Conservation (phyloP, 2,113 vertebrate species). For the Tragelaphus scriptus region DNA sequence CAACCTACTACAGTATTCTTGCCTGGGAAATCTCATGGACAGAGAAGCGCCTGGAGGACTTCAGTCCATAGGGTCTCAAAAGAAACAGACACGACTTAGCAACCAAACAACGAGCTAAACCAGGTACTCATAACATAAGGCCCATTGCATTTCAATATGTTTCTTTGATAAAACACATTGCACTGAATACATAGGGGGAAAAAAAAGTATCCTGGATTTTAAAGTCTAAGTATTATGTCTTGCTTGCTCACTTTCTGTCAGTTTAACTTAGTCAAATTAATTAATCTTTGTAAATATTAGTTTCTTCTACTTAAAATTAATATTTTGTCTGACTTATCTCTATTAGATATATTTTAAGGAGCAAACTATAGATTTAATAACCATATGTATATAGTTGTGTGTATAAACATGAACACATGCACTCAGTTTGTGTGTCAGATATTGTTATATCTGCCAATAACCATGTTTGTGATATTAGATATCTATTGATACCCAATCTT, state of each 20-base stretch:
- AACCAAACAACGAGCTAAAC: neutral
- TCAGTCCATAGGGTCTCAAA: neutral
- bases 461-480: neutral
- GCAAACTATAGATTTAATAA: neutral
- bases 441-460: neutral
- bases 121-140: neutral
- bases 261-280: neutral
- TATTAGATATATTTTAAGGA: neutral
- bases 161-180: neutral
- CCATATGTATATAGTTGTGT: neutral
- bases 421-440: neutral
- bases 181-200: neutral
- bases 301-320: neutral
- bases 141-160: neutral
- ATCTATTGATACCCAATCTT: neutral
- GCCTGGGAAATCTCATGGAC: neutral
- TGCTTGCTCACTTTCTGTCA: neutral
- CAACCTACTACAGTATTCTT: neutral
- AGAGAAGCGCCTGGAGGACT: neutral
- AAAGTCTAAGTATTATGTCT: neutral
- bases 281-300: neutral
- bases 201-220: neutral
- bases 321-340: neutral
- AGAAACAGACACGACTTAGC: neutral
- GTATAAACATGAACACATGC: neutral